Conservation (phyloP, 2,797 vertebrate genomes). For the Spheniscus humboldti region DNA sequence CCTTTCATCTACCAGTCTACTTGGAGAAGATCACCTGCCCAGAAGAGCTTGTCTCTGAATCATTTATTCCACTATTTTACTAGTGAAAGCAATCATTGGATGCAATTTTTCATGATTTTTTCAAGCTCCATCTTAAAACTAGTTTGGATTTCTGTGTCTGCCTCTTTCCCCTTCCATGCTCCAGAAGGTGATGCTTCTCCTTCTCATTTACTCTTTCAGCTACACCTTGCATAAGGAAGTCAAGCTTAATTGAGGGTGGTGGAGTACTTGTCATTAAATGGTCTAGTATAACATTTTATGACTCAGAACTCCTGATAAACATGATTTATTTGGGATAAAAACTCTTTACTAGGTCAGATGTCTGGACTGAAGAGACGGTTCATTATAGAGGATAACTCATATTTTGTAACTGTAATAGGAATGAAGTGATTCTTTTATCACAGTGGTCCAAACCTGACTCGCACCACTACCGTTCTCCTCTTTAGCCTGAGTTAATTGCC, state of each 20-base stretch:
- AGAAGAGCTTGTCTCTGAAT: neutral
- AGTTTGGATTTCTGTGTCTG: neutral
- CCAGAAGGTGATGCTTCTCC: neutral
- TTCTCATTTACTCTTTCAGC: neutral
- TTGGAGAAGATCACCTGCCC: neutral
- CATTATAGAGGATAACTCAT: neutral
- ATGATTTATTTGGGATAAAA: slow-evolving; percentile 25
- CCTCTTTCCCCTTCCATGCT: neutral
- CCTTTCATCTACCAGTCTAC: neutral
- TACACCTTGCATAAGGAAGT: neutral
- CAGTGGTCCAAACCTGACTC: neutral
- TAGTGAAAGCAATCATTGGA: neutral
- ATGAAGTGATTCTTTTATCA: neutral
- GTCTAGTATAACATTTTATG: neutral
- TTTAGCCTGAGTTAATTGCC: slow-evolving; percentile 6
- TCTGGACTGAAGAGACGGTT: slow-evolving; percentile 34
- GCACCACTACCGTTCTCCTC: neutral
- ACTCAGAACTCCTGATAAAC: slow-evolving; percentile 25
- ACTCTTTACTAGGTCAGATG: slow-evolving; percentile 28
- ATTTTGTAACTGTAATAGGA: slow-evolving; percentile 2
- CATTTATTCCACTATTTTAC: neutral
- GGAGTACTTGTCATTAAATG: slow-evolving; percentile 1
- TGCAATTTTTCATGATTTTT: neutral
- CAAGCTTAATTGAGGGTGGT: neutral
- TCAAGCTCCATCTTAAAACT: neutral